Evolutionary conservation across 1,140 invertebrate species (phyloP).

Genomic region (Cotesia chilonis): DNA sequence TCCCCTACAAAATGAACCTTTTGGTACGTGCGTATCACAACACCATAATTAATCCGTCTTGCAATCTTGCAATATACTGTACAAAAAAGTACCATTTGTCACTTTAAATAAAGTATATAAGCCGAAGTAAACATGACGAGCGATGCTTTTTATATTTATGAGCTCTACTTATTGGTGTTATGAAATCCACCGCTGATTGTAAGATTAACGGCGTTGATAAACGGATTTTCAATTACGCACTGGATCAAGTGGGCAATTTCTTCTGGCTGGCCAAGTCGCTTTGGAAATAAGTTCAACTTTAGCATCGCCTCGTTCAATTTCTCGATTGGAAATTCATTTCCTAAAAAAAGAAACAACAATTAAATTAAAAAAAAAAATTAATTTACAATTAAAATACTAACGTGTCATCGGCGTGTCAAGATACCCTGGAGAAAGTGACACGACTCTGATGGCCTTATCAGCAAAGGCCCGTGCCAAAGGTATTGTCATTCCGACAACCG

Average conservation of each 20-base stretch:
- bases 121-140: background rate
- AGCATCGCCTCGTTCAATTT: background rate
- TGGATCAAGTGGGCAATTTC: slow-evolving; percentile 91
- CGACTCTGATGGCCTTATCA: slow-evolving; percentile 46
- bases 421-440: slow-evolving; percentile 42
- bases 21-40: background rate
- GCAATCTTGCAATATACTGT: too few relatives aligned
- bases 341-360: background rate
- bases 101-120: background rate
- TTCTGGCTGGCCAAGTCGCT: slow-evolving; percentile 83
- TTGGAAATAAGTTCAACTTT: slow-evolving; percentile 76
- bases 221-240: slow-evolving; percentile 87
- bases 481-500: slow-evolving; percentile 47
- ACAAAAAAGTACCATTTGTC: slow-evolving; percentile 1
- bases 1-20: slow-evolving; percentile 21
- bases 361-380: background rate
- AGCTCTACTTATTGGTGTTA: background rate
- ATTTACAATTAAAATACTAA: slow-evolving; percentile 5
- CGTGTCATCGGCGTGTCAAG: slow-evolving; percentile 44
- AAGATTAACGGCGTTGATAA: slow-evolving; percentile 60
- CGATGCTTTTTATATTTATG: background rate
- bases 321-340: background rate
- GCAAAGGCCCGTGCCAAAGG: slow-evolving; percentile 45
- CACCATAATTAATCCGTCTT: background rate
- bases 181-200: slow-evolving; percentile 40